Evolutionary conservation across 2,113 vertebrate genomes (phyloP).

Genomic region (Drymodes brunneopygia): DNA sequence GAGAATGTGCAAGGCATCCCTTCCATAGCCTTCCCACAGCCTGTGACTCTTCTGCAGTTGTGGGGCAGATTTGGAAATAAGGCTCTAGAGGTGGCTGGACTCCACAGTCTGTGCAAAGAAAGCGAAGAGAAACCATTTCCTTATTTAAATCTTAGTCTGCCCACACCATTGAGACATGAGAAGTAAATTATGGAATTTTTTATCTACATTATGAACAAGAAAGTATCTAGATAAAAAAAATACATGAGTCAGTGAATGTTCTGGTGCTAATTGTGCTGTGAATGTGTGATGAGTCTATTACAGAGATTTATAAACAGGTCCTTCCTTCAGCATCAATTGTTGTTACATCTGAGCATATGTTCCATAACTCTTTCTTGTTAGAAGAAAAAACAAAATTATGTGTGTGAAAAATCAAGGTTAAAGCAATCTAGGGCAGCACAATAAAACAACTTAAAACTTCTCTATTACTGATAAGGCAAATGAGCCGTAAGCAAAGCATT

Average conservation of each 20-base stretch:
- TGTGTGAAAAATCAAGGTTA: neutral
- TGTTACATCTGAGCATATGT: neutral
- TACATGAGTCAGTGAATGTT: no score
- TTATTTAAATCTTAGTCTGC: neutral
- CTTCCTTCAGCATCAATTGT: neutral
- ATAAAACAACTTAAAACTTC: neutral
- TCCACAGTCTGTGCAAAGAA: neutral
- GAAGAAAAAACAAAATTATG: neutral
- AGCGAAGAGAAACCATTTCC: neutral
- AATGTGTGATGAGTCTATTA: neutral
- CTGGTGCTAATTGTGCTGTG: neutral
- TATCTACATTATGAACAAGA: neutral
- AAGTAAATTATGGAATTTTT: neutral
- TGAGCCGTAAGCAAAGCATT: neutral
- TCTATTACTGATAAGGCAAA: neutral
- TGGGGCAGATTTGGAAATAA: neutral
- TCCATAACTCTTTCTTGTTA: neutral
- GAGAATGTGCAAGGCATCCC: neutral
- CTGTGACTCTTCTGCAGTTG: neutral
- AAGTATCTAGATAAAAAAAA: neutral
- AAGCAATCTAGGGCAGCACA: neutral
- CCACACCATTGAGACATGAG: accelerated
- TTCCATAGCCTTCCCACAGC: neutral
- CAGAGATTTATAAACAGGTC: neutral
- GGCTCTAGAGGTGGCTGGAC: neutral